phyloP scores from a whole-genome alignment of 2,113 vertebrate species.

The Grantiella picta region DNA sequence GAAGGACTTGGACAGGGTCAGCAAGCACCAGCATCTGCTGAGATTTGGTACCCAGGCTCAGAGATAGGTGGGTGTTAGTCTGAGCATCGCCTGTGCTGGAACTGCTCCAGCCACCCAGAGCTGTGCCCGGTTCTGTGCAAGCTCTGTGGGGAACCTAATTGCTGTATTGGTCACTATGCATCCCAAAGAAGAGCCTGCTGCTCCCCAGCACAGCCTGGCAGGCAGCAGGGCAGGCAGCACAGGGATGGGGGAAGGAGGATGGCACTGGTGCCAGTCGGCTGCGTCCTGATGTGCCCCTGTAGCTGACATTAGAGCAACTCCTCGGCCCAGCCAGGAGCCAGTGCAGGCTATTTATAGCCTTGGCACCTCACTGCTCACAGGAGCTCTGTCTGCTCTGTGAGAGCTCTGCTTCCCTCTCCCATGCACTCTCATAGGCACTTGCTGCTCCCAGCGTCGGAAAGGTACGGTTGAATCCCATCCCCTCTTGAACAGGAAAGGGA shows the following conservation, averaged over 20 bases:
- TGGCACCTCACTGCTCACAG: background rate
- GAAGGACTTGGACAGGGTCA: background rate
- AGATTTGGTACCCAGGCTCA: background rate
- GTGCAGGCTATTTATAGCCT: background rate
- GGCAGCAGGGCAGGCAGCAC: background rate
- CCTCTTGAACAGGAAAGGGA: background rate
- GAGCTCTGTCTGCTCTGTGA: background rate
- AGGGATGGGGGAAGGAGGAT: background rate
- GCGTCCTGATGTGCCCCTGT: background rate
- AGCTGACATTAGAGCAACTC: slow-evolving; percentile 5
- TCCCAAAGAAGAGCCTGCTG: background rate
- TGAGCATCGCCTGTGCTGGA: rapidly evolving
- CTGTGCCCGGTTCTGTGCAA: rapidly evolving
- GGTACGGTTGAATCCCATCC: slow-evolving; percentile 6
- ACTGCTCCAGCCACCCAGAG: background rate
- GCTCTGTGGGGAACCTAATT: rapidly evolving
- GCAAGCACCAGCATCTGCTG: background rate
- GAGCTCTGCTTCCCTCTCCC: background rate
- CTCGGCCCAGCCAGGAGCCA: background rate
- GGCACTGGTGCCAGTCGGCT: rapidly evolving
- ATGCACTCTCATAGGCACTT: background rate
- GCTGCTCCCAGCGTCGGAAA: background rate
- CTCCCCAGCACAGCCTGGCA: background rate
- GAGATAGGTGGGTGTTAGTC: background rate
- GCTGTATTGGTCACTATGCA: background rate